Conservation (phyloP, 2,888 invertebrate genomes). For the Gisinianus flammeolus region DNA sequence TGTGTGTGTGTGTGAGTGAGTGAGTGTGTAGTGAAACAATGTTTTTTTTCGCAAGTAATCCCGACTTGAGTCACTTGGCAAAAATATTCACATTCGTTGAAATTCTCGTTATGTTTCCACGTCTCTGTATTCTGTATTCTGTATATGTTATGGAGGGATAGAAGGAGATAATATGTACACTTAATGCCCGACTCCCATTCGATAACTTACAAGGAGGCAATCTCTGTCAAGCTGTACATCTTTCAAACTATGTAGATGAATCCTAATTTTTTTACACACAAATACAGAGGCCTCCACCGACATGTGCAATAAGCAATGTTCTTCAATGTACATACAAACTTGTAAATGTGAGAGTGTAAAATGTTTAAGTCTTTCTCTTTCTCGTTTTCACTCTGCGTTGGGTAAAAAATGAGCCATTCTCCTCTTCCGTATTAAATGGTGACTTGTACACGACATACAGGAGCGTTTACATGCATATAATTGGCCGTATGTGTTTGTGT, state of each 20-base stretch:
- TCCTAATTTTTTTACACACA: background rate
- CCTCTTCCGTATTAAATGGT: constrained; percentile 1
- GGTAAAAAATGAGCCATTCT: background rate
- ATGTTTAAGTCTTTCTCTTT: background rate
- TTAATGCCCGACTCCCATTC: background rate
- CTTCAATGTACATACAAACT: background rate
- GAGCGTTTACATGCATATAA: constrained; percentile 2
- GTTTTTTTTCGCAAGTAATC: constrained; percentile 11
- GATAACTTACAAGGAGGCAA: background rate
- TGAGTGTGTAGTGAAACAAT: background rate
- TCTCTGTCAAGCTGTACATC: constrained; percentile 9
- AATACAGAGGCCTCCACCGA: too few relatives aligned
- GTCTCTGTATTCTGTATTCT: background rate
- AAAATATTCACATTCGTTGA: background rate
- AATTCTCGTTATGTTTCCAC: background rate
- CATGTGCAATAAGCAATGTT: background rate
- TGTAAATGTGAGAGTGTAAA: background rate
- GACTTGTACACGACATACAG: background rate
- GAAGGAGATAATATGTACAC: background rate
- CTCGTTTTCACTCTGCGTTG: background rate
- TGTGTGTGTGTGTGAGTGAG: background rate
- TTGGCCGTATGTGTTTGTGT: constrained; percentile 8
- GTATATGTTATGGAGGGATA: background rate
- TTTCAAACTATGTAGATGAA: background rate
- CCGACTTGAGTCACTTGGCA: background rate